These are phyloP conservation scores for Cecropterus lyciades DNA, from an alignment of 1,140 invertebrate species.

Conservation along the genomic window DNA sequence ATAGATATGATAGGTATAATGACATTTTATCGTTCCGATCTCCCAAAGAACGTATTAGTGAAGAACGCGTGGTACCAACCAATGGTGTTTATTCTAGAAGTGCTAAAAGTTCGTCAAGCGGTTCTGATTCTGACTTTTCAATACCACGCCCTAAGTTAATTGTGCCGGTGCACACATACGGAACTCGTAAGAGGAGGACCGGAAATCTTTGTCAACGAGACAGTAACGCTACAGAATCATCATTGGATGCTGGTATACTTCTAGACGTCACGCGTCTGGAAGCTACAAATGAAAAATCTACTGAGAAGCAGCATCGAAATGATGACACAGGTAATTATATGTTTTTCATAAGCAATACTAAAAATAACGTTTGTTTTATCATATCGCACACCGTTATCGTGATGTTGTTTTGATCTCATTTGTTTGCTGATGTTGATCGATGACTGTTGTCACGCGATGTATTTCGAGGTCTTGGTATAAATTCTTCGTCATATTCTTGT, in stretches of 20 bases:
- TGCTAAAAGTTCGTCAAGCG: slow-evolving; percentile 79
- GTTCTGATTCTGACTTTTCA: slow-evolving; percentile 87
- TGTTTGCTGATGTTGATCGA: slow-evolving; percentile 61
- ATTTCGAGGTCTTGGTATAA: slow-evolving; percentile 39
- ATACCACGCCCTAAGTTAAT: slow-evolving; percentile 93
- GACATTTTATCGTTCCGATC: slow-evolving; percentile 65
- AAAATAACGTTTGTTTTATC: slow-evolving; percentile 22
- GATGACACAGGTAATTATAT: slow-evolving; percentile 65
- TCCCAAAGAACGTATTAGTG: slow-evolving; percentile 64
- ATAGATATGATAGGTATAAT: slow-evolving; percentile 77
- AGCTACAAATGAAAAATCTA: slow-evolving; percentile 52
- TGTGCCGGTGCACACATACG: slow-evolving; percentile 94
- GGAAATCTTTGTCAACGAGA: slow-evolving; percentile 87
- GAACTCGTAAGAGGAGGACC: slow-evolving; percentile 90
- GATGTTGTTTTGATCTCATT: slow-evolving; percentile 47
- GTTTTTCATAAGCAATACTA: slow-evolving; percentile 32
- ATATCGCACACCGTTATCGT: slow-evolving; percentile 42
- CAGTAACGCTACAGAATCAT: slow-evolving; percentile 72
- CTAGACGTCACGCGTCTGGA: slow-evolving; percentile 72
- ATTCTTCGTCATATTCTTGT: not conserved
- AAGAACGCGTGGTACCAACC: slow-evolving; percentile 76
- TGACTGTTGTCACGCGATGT: slow-evolving; percentile 42
- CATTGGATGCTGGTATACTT: slow-evolving; percentile 71
- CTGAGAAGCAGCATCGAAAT: slow-evolving; percentile 55
- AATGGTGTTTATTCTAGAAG: slow-evolving; percentile 75